phyloP scores from a whole-genome alignment of 2,113 vertebrate species.

The Istiophorus platypterus region DNA sequence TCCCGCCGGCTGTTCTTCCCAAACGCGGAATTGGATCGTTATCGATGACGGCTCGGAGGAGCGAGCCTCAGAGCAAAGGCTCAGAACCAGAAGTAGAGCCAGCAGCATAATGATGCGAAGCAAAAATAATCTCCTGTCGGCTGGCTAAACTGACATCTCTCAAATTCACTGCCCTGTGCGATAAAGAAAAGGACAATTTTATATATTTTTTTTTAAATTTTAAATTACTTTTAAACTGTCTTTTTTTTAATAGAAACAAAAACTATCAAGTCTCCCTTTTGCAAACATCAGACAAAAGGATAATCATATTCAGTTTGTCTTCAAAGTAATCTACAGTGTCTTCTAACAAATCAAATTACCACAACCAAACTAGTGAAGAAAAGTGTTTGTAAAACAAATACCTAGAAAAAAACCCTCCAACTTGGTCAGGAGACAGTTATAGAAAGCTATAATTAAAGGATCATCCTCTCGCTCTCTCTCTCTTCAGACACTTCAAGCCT shows the following conservation, averaged over 20 bases:
- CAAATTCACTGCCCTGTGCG: background rate
- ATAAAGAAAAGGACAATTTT: background rate
- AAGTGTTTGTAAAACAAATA: conserved; percentile 26
- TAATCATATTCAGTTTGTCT: conserved; percentile 1
- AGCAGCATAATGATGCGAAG: conserved; percentile 74
- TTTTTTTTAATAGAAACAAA: background rate
- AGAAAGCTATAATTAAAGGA: conserved; percentile 40
- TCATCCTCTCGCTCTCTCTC: conserved; percentile 30
- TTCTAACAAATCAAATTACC: conserved; percentile 16
- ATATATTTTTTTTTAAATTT: background rate
- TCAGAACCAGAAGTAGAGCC: conserved; percentile 70
- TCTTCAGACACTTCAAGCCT: conserved; percentile 2
- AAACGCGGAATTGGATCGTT: conserved; percentile 85
- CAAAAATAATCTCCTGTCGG: conserved; percentile 6
- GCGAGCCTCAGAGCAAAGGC: conserved; percentile 44
- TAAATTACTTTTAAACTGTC: background rate
- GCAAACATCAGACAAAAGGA: conserved; percentile 1
- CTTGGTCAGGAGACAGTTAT: conserved; percentile 6
- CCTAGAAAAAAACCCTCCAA: conserved; percentile 7
- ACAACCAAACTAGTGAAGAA: conserved; percentile 1
- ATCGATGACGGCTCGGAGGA: conserved; percentile 59
- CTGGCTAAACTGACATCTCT: conserved; percentile 52
- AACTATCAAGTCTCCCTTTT: background rate
- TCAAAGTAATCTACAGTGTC: background rate
- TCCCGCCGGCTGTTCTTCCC: conserved; percentile 89